Evolutionary conservation across 2,888 invertebrate species (phyloP).

Genomic region (Hymenopus coronatus): DNA sequence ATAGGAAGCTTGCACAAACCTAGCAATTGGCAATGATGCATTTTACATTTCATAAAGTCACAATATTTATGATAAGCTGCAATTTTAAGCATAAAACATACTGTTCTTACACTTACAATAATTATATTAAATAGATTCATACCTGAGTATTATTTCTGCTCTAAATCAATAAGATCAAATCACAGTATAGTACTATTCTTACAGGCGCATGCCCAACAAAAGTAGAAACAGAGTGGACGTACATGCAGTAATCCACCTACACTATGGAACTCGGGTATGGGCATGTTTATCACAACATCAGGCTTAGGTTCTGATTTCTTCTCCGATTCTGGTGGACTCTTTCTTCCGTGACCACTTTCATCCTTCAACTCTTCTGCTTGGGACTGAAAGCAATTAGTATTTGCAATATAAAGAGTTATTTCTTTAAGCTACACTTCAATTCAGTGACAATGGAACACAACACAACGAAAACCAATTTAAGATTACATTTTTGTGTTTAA

Average conservation of each 20-base stretch:
- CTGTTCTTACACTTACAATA: background rate
- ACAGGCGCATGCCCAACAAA: background rate
- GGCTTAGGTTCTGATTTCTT: slow-evolving; percentile 55
- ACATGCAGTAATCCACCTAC: slow-evolving; percentile 87
- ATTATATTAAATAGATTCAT: background rate
- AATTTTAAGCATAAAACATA: background rate
- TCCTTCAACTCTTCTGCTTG: slow-evolving; percentile 61
- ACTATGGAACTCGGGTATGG: slow-evolving; percentile 65
- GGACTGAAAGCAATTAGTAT: background rate
- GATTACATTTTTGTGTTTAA: too few species aligned
- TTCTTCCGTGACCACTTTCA: slow-evolving; percentile 60
- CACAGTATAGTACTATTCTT: background rate
- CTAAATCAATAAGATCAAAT: background rate
- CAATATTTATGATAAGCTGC: background rate
- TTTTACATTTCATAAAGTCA: background rate
- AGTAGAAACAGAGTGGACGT: slow-evolving; percentile 48
- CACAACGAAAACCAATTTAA: too few species aligned
- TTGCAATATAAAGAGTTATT: background rate
- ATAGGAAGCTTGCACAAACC: background rate
- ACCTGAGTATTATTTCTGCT: background rate
- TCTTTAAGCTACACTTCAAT: background rate
- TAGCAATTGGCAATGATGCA: background rate
- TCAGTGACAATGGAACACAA: too few species aligned
- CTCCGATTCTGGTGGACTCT: slow-evolving; percentile 69
- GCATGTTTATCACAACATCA: slow-evolving; percentile 57